Conservation (phyloP, 2,797 vertebrate species). For the Vultur gryphus region DNA sequence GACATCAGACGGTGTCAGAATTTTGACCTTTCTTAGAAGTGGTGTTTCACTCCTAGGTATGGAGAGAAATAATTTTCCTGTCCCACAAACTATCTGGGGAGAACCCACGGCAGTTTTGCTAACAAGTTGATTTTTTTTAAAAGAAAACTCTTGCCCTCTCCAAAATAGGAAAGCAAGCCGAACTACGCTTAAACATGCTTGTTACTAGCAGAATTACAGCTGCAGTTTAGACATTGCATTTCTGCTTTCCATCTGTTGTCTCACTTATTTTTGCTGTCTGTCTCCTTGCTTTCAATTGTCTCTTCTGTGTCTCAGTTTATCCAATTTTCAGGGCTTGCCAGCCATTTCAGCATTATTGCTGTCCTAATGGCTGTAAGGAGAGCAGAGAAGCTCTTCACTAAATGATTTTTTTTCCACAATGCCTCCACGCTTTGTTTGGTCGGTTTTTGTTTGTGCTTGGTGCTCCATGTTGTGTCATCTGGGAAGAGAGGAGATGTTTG, state of each 20-base stretch:
- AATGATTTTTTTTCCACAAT: neutral
- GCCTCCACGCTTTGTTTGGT: neutral
- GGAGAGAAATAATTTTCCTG: neutral
- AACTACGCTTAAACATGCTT: neutral
- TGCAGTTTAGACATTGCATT: slow-evolving; percentile 14
- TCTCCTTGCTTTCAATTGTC: slow-evolving; percentile 30
- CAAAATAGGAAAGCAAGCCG: neutral
- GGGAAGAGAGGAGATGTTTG: slow-evolving; percentile 24
- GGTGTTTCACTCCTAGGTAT: neutral
- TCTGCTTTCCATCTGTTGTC: slow-evolving; percentile 42
- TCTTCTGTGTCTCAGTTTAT: slow-evolving; percentile 41
- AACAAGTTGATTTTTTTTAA: neutral
- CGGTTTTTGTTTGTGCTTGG: neutral
- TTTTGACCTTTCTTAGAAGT: neutral
- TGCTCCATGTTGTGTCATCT: slow-evolving; percentile 11
- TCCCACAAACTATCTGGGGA: neutral
- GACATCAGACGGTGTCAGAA: neutral
- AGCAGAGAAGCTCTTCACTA: neutral
- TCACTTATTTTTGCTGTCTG: slow-evolving; percentile 40
- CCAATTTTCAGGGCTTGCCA: slow-evolving; percentile 11
- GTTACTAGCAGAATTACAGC: slow-evolving; percentile 6
- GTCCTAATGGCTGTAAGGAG: slow-evolving; percentile 3
- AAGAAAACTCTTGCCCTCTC: neutral
- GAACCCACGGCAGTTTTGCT: neutral
- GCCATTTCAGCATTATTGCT: slow-evolving; percentile 2